phyloP scores from a whole-genome alignment of 2,797 vertebrate species.

The Acanthopagrus latus region DNA sequence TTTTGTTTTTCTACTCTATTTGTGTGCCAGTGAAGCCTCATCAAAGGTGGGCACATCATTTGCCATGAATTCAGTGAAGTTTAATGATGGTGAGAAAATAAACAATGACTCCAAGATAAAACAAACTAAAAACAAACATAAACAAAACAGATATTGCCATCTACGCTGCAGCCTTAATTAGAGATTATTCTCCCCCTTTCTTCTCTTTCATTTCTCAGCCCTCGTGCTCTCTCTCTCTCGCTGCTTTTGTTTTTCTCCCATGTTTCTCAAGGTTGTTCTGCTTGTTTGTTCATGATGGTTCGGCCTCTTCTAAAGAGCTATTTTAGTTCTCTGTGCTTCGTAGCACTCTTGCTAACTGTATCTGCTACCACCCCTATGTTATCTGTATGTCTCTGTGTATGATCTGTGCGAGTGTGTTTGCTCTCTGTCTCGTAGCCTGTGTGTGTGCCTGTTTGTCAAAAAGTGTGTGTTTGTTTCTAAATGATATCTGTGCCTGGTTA shows the following conservation, averaged over 20 bases:
- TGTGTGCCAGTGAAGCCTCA: conserved; percentile 3
- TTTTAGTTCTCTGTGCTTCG: conserved; percentile 36
- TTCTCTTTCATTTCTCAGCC: conserved; percentile 34
- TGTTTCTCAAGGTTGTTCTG: conserved; percentile 56
- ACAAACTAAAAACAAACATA: conserved; percentile 47
- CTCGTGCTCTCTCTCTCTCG: conserved; percentile 1
- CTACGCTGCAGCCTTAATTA: conserved; percentile 54
- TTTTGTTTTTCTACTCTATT: background rate
- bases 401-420: background rate
- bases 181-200: conserved; percentile 12
- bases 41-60: conserved; percentile 50
- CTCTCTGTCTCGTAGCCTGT: background rate
- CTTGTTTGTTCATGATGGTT: conserved; percentile 51
- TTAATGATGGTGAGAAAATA: conserved; percentile 46
- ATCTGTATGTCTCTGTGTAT: conserved; percentile 8
- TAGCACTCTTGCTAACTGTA: conserved; percentile 10
- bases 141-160: conserved; percentile 36
- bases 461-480: conserved; percentile 20
- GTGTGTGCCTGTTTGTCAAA: conserved; percentile 23
- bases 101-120: conserved; percentile 48
- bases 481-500: conserved; percentile 38
- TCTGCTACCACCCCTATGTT: background rate
- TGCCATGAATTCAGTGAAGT: conserved; percentile 25
- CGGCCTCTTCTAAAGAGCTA: conserved; percentile 47
- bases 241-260: conserved; percentile 25